Base-by-base conservation (phyloP, 2,113 vertebrate genomes). In the Arothron firmamentum region DNA sequence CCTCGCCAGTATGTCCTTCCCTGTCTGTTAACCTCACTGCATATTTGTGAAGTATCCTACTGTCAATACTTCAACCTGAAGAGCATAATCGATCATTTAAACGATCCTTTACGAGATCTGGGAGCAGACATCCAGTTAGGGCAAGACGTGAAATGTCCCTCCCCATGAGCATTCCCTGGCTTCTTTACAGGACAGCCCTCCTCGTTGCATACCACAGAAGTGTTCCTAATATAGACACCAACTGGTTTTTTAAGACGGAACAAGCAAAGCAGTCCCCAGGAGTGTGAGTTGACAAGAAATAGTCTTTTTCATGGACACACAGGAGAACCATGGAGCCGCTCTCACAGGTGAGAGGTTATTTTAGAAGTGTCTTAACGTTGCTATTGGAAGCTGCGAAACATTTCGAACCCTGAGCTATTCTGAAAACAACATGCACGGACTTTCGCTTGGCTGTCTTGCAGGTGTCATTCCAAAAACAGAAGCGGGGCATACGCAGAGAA, bases 171-270 rank as follows among this genome's bases (percentile, higher is more conserved):
- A 11, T 38, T 49, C 65, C 48, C 56, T 50, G 34, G 25, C 21
- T 31, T 8, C 23, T 17, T 14, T 16, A 38, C 34, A 38, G 34
- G 6, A 17, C 4, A 9, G 48, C 67, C 47, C 60, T 52, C 23
- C 42, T 64, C 1, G 31, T 74, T 56, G 61, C 83, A 82, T 85
- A 75, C 77, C 82, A 52, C 52, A 21, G 0, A 3, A 59, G 53
- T 57, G 56, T 45, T 88, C 89, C 83, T 74, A 85, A 88, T 87
- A 88, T 90, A 89, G 89, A 79, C 61, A 16, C 80, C 68, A 19
- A 52, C 58, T 57, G 72, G 3, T 28, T 67, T 58, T 21, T 47
- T 13, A 45, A 64, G 48, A 79, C 69, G 75, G 73, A 49, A 74
- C 62, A 63, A 77, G 59, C 46, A 1, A 13, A 57, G 20, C 10